Base-by-base conservation (phyloP, 2,113 vertebrate genomes). In the Chinchilla lanigera region DNA sequence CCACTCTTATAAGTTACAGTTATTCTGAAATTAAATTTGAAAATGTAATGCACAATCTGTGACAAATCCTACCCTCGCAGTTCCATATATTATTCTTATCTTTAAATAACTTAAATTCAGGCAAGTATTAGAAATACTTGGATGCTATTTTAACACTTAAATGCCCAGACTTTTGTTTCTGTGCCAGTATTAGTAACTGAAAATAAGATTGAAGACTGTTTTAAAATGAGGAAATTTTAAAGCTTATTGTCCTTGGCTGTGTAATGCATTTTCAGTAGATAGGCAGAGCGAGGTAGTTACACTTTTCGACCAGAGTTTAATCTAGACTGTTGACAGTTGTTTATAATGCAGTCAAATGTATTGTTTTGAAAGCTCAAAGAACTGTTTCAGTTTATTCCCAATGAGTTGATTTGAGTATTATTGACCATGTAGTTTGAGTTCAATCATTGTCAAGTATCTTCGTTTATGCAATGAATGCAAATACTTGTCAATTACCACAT, bases 21-120 rank as follows among this genome's bases (percentile, higher is more conserved):
- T 94, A 80, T 94, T 86, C 52, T 96, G 50, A 96, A 95, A 81
- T 94, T 93, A 95, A 90, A 82, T 58, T 35, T 44, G 77, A 47
- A 89, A 81, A 86, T 20, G 85, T 86, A 93, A 90, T 73, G 83
- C 85, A 90, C 52, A 75, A 80, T 85, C 14, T 89, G 8, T 69
- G n/a, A 84, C 30, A 84, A 95, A 73, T 92, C 24, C 63, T 77
- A 5, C 41, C 75, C 84, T 93, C 41, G 65, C 54, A 82, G 81
- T 87, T 78, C 47, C 92, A 30, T 63, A 47, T 58, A 61, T 19
- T 80, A 33, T 84, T 67, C 13, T 75, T 30, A 65, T 75, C 73
- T 89, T 95, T 80, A 90, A 95, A 92, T 52, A 87, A 85, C 60
- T 71, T 89, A 88, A 94, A 97, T 71, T 56, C 33, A n/a, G 13